Base-by-base conservation (phyloP, 1,140 invertebrate genomes). In the Orius laevigatus region DNA sequence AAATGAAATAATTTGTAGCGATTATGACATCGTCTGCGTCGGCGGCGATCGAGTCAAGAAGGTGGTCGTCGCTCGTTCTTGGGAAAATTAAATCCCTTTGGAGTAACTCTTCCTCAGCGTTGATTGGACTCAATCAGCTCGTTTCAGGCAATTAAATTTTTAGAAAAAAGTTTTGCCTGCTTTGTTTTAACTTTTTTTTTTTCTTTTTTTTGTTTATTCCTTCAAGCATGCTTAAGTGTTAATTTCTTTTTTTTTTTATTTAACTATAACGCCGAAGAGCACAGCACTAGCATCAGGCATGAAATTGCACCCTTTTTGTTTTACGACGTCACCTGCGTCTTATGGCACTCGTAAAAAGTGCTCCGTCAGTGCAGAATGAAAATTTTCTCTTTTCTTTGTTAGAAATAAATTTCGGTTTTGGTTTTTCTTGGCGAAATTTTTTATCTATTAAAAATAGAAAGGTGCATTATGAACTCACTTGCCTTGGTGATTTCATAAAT, bases 31-130 rank as follows among this genome's bases (percentile, higher is more conserved):
- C 62, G 8, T 66, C 70, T 12, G 67, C 69, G 38, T 62, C 74
- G 58, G 70, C 73, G 18, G 71, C 67, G 4, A 65, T 70, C 35
- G 73, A 72, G 56, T 67, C 66, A 52, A 66, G 69, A 45, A 66
- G 77, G 55, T 81, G 81, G 76, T 78, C 78, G 18, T 81, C 79
- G 43, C 64, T 82, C 53, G 79, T 85, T 48, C 74, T 87, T 57
- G 81, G 81, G 58, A 88, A 87, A 71, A 87, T 87, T 62, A 81
- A 81, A 60, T 86, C 83, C 9, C 66, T 88, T 47, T 87, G 84
- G 54, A 73, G 73, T 54, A 80, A 80, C 54, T 79, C 81, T 53
- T 73, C 76, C 15, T 76, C 72, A 75, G 75, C 43, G 68, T 76
- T 34, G 75, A 72, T 62, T 62, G 82, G 82, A 56, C 70, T 85